Evolutionary conservation across 2,888 invertebrate genomes (phyloP).

Genomic region (Drosophila mimica): DNA sequence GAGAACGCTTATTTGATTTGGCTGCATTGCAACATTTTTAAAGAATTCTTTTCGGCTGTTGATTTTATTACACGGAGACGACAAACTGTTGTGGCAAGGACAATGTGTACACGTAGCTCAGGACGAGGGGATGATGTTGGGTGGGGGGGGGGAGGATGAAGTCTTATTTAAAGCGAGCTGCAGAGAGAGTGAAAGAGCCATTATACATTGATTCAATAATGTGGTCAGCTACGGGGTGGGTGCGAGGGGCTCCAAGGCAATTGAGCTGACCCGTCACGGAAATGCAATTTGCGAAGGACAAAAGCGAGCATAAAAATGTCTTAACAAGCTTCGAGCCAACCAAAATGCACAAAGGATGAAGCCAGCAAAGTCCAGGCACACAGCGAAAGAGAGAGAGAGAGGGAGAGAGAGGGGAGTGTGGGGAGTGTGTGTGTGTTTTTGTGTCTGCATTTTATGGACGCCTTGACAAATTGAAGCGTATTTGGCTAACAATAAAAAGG

Average conservation of each 20-base stretch:
- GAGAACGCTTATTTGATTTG: constrained; percentile 64
- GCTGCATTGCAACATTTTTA: constrained; percentile 53
- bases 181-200: constrained; percentile 21
- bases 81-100: background rate
- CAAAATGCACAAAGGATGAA: constrained; percentile 46
- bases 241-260: background rate
- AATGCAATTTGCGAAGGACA: constrained; percentile 79
- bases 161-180: constrained; percentile 35
- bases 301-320: constrained; percentile 73
- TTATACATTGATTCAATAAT: constrained; percentile 76
- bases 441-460: constrained; percentile 72
- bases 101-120: background rate
- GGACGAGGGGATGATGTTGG: background rate
- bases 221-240: constrained; percentile 35
- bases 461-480: constrained; percentile 67
- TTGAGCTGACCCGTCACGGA: constrained; percentile 66
- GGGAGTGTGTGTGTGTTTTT: constrained; percentile 7
- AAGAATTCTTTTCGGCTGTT: constrained; percentile 62
- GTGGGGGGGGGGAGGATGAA: background rate
- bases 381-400: background rate
- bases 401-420: background rate
- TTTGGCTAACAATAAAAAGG: constrained; percentile 67
- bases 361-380: background rate
- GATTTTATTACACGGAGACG: constrained; percentile 56
- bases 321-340: constrained; percentile 61